Evolutionary conservation across 1,140 invertebrate genomes (phyloP).

Genomic region (Polyergus mexicanus): DNA sequence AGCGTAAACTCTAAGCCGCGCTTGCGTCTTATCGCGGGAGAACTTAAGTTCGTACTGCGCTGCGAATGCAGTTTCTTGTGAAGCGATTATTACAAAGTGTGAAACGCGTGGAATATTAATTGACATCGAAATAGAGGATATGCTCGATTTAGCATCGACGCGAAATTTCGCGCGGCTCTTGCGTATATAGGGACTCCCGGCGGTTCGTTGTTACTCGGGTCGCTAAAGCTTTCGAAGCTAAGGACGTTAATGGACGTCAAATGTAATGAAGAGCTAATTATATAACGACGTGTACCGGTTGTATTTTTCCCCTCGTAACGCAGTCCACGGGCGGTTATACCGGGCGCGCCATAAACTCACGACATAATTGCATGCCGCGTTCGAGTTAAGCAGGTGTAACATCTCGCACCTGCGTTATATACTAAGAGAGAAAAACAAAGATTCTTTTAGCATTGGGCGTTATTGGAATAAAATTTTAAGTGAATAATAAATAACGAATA

Average conservation of each 20-base stretch:
- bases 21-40: background rate
- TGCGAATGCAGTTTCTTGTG: slow-evolving; percentile 33
- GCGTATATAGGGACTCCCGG: background rate
- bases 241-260: slow-evolving; percentile 58
- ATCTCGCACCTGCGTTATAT: slow-evolving; percentile 36
- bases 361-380: slow-evolving; percentile 38
- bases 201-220: no score
- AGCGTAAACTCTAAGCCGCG: background rate
- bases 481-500: no score
- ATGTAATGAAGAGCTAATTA: slow-evolving; percentile 60
- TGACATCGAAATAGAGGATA: slow-evolving; percentile 55
- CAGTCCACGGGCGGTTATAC: slow-evolving; percentile 31
- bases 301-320: slow-evolving; percentile 50
- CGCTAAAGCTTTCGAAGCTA: slow-evolving; percentile 19
- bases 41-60: slow-evolving; percentile 39
- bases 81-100: slow-evolving; percentile 52
- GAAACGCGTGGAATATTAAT: slow-evolving; percentile 56
- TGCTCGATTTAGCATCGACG: slow-evolving; percentile 56
- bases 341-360: slow-evolving; percentile 46
- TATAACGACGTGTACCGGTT: slow-evolving; percentile 49
- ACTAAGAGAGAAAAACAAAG: background rate
- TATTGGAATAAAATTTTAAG: no score
- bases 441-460: no score
- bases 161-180: slow-evolving; percentile 33
- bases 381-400: slow-evolving; percentile 31